Evolutionary conservation across 2,113 vertebrate species (phyloP).

Genomic region (Glaucidium brasilianum): DNA sequence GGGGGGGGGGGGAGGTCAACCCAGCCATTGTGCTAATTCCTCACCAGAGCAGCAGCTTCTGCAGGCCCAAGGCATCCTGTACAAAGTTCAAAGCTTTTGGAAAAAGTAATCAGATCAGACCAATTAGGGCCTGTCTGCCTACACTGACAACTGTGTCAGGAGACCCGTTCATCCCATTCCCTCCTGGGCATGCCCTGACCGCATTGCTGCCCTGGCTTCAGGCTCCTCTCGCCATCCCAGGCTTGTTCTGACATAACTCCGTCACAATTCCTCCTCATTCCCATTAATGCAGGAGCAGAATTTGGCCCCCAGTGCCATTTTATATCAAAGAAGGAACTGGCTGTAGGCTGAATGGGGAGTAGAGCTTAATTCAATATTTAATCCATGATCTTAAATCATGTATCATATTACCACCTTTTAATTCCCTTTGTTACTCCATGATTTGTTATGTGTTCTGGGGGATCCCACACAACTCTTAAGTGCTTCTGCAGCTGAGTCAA

Average conservation of each 20-base stretch:
- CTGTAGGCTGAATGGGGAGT: not conserved
- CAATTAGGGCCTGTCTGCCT: slow-evolving; percentile 54
- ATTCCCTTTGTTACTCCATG: slow-evolving; percentile 47
- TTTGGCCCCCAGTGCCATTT: not conserved
- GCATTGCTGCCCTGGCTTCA: not conserved
- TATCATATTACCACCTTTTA: slow-evolving; percentile 32
- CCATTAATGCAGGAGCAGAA: not conserved
- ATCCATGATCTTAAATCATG: not conserved
- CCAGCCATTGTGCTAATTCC: slow-evolving; percentile 22
- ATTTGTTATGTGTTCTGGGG: slow-evolving; percentile 37
- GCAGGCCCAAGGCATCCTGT: slow-evolving; percentile 14
- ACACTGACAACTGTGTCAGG: slow-evolving; percentile 43
- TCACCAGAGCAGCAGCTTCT: not conserved
- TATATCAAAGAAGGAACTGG: not conserved
- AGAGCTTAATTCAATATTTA: slow-evolving; percentile 16
- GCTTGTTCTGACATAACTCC: not conserved
- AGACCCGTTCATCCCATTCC: not conserved
- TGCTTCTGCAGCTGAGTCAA: slow-evolving; percentile 46
- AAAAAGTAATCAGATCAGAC: slow-evolving; percentile 33
- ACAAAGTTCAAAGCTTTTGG: slow-evolving; percentile 59
- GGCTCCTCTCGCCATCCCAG: not conserved
- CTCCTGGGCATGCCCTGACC: slow-evolving; percentile 5
- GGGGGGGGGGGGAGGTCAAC: not conserved
- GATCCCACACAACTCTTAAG: slow-evolving; percentile 29
- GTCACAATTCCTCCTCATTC: not conserved